A percentile compares a stretch with the other conserved stretches of the same genome.
These are phyloP conservation scores for Pardalotus punctatus DNA, from an alignment of 2,113 vertebrate genomes.

Conservation along the genomic window DNA sequence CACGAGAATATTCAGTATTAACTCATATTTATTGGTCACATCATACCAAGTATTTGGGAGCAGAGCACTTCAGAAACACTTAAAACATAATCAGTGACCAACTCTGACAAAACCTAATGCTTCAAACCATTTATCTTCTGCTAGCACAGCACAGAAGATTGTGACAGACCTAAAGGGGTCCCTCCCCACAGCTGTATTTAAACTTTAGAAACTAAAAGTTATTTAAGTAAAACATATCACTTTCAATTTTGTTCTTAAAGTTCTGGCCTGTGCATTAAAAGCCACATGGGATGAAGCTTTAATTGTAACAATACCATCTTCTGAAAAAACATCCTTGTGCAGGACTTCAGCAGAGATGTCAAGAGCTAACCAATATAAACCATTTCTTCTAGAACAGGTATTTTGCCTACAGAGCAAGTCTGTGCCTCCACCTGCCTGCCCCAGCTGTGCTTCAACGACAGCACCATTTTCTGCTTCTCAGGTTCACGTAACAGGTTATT, in stretches of 20 bases:
- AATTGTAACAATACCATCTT: not conserved
- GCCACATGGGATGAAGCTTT: not conserved
- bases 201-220: not conserved
- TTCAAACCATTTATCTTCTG: not conserved
- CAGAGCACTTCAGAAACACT: not conserved
- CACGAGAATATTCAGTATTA: not conserved
- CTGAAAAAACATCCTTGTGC: not conserved
- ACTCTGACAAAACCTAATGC: not conserved
- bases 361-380: not conserved
- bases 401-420: not conserved
- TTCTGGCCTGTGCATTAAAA: not conserved
- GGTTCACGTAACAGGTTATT: not conserved
- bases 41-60: not conserved
- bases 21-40: not conserved
- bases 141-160: not conserved
- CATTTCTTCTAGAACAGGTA: not conserved
- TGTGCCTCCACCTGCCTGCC: not conserved
- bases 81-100: not conserved
- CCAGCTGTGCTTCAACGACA: not conserved
- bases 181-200: not conserved
- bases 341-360: not conserved
- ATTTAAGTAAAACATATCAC: not conserved
- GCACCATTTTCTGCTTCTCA: not conserved
- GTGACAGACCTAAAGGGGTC: not conserved
- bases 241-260: not conserved